Conservation (phyloP, 1,140 invertebrate genomes). For the Megathymus violae region DNA sequence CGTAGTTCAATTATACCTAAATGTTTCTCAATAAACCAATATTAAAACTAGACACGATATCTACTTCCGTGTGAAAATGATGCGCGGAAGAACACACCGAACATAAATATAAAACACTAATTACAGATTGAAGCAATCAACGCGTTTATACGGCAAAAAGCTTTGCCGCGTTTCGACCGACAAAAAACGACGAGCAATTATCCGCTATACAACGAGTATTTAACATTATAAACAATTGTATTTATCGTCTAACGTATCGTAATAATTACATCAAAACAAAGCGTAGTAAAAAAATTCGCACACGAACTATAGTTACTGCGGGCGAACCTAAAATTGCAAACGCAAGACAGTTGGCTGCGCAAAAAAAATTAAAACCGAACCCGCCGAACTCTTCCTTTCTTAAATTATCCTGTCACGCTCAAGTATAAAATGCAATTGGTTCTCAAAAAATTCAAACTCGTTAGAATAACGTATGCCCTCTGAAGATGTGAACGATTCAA, state of each 20-base stretch:
- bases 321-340: constrained; percentile 56
- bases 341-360: constrained; percentile 53
- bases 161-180: constrained; percentile 41
- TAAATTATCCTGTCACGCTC: constrained; percentile 82
- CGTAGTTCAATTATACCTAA: constrained; percentile 16
- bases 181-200: constrained; percentile 59
- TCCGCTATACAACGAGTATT: constrained; percentile 56
- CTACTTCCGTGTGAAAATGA: constrained; percentile 26
- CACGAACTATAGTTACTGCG: constrained; percentile 33
- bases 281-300: constrained; percentile 39
- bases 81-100: constrained; percentile 29
- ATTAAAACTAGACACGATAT: constrained; percentile 24
- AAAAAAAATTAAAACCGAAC: constrained; percentile 51
- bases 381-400: constrained; percentile 65
- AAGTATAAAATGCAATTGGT: constrained; percentile 82
- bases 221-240: constrained; percentile 67
- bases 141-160: constrained; percentile 38
- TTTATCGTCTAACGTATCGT: constrained; percentile 57
- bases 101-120: constrained; percentile 35
- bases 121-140: constrained; percentile 35
- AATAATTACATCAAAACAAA: constrained; percentile 63
- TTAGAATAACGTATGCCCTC: constrained; percentile 61
- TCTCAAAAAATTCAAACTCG: constrained; percentile 77
- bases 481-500: constrained; percentile 12
- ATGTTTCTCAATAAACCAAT: constrained; percentile 12